Evolutionary conservation across 2,888 invertebrate genomes (phyloP), one percentile per base, ranked within the genome.

Genomic region (Hydrotaea diabolus): DNA sequence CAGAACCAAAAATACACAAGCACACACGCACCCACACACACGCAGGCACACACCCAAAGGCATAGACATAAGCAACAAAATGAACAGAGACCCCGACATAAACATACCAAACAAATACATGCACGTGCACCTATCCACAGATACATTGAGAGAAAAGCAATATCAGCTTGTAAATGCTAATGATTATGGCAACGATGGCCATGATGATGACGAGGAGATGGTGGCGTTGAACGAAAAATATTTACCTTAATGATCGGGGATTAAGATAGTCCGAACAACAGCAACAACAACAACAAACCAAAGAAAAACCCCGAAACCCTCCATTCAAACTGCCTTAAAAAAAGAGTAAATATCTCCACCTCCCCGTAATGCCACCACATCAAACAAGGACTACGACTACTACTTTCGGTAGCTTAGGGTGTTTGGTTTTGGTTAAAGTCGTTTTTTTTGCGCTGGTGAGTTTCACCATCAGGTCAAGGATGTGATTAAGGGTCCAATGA

Each of bases 231-330:
- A n/a, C 13, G n/a, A 59, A 46, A 57, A 59, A 46, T 46, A 74
- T 62, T 43, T 31, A 62, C 59, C 21, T 59, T 74, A 74, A 74
- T 74, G 74, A 43, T 74, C n/a, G 15, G 59, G 74, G 59, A 59
- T 74, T 74, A 74, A 26, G 36, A 21, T 57, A 57, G 39, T 69
- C 36, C 15, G 39, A 39, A 39, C 3, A 59, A 15, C 69, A 46
- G n/a, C 62, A 59, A 36, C n/a, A 13, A 31, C 15, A n/a, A 31
- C n/a, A n/a, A n/a, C n/a, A 62, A 31, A 62, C 62, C 15, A 2
- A 31, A 31, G 11, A 5, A 3, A 9, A 59, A 59, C 59, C 39
- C 39, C 9, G 4, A 3, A 4, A 59, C 11, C 23, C 4, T 53
- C 53, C 17, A 1, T 11, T 23, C 19, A 23, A 23, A 59, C 59